phyloP scores from a whole-genome alignment of 1,140 invertebrate species.

The Cylas formicarius region DNA sequence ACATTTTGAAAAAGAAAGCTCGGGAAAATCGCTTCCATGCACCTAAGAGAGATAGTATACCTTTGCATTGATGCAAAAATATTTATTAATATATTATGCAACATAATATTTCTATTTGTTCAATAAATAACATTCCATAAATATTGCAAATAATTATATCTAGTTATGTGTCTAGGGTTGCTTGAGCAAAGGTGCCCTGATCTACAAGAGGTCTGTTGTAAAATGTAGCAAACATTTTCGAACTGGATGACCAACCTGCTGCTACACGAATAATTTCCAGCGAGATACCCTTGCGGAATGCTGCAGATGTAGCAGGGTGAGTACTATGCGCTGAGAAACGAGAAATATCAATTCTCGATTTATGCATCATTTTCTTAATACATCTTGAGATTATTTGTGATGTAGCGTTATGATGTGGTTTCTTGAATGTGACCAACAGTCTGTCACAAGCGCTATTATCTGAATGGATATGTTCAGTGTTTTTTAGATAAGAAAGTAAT shows the following conservation, averaged over 20 bases:
- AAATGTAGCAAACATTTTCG: conserved; percentile 17
- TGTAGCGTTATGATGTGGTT: conserved; percentile 3
- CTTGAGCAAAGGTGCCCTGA: conserved; percentile 20
- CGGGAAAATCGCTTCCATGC: too few relatives aligned
- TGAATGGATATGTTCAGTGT: not conserved
- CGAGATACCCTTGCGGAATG: conserved; percentile 14
- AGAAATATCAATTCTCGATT: not conserved
- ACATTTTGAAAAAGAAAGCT: too few relatives aligned
- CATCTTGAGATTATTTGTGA: not conserved
- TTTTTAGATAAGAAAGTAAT: not conserved
- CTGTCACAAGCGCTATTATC: not conserved
- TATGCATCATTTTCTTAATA: conserved; percentile 1
- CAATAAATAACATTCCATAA: too few relatives aligned
- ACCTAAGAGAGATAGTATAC: too few relatives aligned
- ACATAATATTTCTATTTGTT: too few relatives aligned
- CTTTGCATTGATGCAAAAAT: too few relatives aligned
- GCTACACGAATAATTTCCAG: conserved; percentile 21
- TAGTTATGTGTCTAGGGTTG: too few relatives aligned
- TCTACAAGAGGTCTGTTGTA: conserved; percentile 23
- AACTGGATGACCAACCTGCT: conserved; percentile 24
- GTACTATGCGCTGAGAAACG: too few relatives aligned
- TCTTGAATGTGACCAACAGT: not conserved
- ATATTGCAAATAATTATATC: too few relatives aligned
- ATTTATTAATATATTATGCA: too few relatives aligned
- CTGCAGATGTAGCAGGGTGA: conserved; percentile 26